Conservation (phyloP, 2,888 invertebrate genomes). For the Hirtodrosophila cameraria region DNA sequence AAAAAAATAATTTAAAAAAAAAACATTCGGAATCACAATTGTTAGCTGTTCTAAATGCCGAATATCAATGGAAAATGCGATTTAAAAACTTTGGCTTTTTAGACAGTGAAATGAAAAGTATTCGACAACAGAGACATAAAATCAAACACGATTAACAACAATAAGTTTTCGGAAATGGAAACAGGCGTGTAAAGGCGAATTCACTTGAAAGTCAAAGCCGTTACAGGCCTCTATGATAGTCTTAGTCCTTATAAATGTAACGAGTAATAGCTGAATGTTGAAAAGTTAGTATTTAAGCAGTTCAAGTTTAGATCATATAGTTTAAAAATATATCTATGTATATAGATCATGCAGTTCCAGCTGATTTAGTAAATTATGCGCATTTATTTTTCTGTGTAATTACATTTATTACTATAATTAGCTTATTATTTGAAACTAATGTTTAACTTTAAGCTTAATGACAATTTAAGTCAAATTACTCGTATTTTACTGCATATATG, state of each 20-base stretch:
- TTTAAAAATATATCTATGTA: slow-evolving; percentile 10
- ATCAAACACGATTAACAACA: no score
- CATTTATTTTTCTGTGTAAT: slow-evolving; percentile 61
- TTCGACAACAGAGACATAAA: no score
- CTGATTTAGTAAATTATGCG: slow-evolving; percentile 48
- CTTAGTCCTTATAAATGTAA: slow-evolving; percentile 28
- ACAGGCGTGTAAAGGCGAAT: no score
- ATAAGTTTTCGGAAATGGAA: no score
- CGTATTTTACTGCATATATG: slow-evolving; percentile 26
- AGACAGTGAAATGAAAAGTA: no score
- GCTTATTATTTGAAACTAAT: slow-evolving; percentile 34
- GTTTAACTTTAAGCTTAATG: slow-evolving; percentile 39
- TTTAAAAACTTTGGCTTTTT: no score
- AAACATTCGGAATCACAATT: no score
- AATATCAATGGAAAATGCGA: no score
- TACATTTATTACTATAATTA: slow-evolving; percentile 21
- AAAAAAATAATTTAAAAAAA: no score
- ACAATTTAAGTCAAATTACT: slow-evolving; percentile 49
- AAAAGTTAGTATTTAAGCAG: not conserved
- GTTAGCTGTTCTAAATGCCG: no score
- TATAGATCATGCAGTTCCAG: slow-evolving; percentile 43
- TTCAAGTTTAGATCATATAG: slow-evolving; percentile 2
- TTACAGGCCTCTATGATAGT: no score
- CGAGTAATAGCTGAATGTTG: slow-evolving; percentile 18
- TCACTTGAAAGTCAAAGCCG: no score